These are phyloP conservation scores for Platysternon megacephalum DNA, from an alignment of 2,113 vertebrate genomes.

Conservation along the genomic window DNA sequence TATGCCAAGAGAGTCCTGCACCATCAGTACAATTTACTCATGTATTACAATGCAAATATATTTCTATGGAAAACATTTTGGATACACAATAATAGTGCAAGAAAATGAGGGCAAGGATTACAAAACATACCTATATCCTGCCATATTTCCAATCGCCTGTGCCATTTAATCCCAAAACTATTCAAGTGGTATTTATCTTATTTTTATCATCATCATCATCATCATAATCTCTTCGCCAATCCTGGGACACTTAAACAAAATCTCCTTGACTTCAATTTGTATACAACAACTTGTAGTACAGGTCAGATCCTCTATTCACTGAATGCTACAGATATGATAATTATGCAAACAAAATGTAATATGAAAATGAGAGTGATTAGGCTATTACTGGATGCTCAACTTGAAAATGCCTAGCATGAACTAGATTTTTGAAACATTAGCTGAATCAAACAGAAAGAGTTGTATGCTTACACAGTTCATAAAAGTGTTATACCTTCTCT, in stretches of 20 bases:
- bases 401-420: no score
- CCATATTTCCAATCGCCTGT: background rate
- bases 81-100: background rate
- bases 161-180: background rate
- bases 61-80: background rate
- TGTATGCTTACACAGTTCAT: no score
- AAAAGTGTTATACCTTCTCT: no score
- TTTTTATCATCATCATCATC: background rate
- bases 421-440: no score
- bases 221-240: background rate
- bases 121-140: background rate
- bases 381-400: background rate
- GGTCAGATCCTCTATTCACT: background rate
- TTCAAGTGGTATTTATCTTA: background rate
- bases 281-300: background rate
- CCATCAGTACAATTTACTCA: background rate
- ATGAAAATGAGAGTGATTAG: background rate
- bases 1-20: background rate
- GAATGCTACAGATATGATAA: background rate
- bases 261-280: background rate
- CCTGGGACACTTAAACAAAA: background rate
- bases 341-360: background rate
- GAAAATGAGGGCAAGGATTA: background rate
- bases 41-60: no score
- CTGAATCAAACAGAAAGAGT: no score